phyloP scores from a whole-genome alignment of 2,113 vertebrate species.

The Syngnathoides biaculeatus region DNA sequence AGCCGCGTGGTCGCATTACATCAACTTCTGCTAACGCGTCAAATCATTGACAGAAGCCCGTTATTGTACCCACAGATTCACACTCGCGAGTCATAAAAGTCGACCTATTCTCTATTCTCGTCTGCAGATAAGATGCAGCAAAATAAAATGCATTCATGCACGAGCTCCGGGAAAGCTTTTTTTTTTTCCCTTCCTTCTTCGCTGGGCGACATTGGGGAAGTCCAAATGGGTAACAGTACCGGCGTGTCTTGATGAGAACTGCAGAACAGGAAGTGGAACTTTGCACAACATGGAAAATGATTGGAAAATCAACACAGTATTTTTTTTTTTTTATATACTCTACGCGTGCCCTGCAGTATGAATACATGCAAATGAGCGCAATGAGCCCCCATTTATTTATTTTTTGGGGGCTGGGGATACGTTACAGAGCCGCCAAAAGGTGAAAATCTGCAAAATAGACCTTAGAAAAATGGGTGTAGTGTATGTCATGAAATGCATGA shows the following conservation, averaged over 20 bases:
- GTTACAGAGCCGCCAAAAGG: too few species aligned
- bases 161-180: constrained; percentile 7
- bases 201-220: background rate
- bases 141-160: background rate
- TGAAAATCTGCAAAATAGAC: too few species aligned
- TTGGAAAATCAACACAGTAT: background rate
- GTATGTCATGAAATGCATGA: too few species aligned
- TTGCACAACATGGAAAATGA: background rate
- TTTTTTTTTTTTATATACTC: too few species aligned
- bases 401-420: too few species aligned
- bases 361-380: background rate
- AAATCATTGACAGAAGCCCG: constrained; percentile 11
- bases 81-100: background rate
- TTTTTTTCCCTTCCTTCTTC: background rate
- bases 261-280: background rate
- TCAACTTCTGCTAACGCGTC: background rate
- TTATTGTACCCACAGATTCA: background rate
- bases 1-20: constrained; percentile 6
- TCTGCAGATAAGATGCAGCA: background rate
- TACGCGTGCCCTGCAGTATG: too few species aligned
- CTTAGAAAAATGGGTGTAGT: too few species aligned
- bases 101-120: background rate
- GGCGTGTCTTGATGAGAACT: background rate
- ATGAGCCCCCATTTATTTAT: too few species aligned
- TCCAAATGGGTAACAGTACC: background rate